These are phyloP conservation scores for Synergus umbraculus DNA, from an alignment of 2,888 invertebrate species.

Conservation along the genomic window DNA sequence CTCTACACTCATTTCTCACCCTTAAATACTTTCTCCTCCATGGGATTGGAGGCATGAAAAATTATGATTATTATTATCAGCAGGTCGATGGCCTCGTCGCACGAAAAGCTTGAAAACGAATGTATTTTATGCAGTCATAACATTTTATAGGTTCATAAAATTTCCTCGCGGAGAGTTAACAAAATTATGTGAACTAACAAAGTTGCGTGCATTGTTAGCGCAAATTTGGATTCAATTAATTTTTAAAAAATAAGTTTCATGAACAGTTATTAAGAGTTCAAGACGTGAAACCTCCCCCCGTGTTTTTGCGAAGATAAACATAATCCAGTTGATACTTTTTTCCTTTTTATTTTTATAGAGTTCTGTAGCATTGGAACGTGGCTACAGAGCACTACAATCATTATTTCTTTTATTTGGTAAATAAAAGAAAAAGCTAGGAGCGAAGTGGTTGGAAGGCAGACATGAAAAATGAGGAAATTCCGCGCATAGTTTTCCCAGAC, in stretches of 20 bases:
- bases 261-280: too few relatives aligned
- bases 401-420: conserved; percentile 14
- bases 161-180: not conserved
- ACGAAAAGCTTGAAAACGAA: not conserved
- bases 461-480: conserved; percentile 47
- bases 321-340: not conserved
- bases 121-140: not conserved
- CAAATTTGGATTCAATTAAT: too few relatives aligned
- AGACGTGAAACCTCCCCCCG: too few relatives aligned
- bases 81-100: not conserved
- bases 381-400: not conserved
- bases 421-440: not conserved
- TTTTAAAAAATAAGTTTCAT: too few relatives aligned
- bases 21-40: not conserved
- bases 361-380: not conserved
- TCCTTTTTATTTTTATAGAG: not conserved
- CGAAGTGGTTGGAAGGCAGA: conserved; percentile 16
- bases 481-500: conserved; percentile 42
- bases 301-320: too few relatives aligned
- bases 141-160: not conserved
- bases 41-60: not conserved
- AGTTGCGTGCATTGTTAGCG: too few relatives aligned
- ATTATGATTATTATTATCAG: not conserved
- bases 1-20: not conserved
- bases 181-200: not conserved